Evolutionary conservation across 64 coral and sea anemone genomes (phyloP).

Genomic region (Actinia equina): DNA sequence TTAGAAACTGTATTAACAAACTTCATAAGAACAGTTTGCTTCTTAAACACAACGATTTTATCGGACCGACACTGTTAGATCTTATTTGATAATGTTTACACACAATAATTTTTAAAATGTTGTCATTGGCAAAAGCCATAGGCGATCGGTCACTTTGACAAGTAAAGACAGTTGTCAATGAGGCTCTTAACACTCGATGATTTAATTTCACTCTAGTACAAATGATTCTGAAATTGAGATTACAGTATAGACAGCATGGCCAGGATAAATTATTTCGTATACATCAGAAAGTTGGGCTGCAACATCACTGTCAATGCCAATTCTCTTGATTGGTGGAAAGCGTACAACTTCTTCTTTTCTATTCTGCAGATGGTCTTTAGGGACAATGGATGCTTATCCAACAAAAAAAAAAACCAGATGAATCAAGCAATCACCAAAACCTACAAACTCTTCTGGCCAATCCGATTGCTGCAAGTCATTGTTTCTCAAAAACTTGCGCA

Average conservation of each 20-base stretch:
- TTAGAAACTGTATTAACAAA: no score
- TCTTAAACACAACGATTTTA: no score
- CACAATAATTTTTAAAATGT: no score
- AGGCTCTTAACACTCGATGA: no score
- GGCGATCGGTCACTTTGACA: no score
- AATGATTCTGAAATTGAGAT: no score
- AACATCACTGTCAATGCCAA: not conserved
- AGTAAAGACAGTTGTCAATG: no score
- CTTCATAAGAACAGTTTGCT: no score
- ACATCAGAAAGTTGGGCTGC: not conserved
- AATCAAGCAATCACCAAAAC: not conserved
- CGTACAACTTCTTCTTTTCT: not conserved
- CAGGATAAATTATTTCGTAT: not conserved
- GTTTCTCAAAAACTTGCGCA: constrained; percentile 16
- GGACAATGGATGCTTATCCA: not conserved
- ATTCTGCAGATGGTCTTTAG: not conserved
- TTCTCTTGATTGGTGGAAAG: not conserved
- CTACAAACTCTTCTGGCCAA: not conserved
- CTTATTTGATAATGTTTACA: no score
- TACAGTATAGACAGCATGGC: not conserved
- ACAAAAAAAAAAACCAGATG: not conserved
- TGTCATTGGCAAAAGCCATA: no score
- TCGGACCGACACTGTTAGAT: no score
- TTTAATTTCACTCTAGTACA: no score
- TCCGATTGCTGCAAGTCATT: not conserved